phyloP scores from a whole-genome alignment of 2,113 vertebrate genomes.

The Callaeas wilsoni region DNA sequence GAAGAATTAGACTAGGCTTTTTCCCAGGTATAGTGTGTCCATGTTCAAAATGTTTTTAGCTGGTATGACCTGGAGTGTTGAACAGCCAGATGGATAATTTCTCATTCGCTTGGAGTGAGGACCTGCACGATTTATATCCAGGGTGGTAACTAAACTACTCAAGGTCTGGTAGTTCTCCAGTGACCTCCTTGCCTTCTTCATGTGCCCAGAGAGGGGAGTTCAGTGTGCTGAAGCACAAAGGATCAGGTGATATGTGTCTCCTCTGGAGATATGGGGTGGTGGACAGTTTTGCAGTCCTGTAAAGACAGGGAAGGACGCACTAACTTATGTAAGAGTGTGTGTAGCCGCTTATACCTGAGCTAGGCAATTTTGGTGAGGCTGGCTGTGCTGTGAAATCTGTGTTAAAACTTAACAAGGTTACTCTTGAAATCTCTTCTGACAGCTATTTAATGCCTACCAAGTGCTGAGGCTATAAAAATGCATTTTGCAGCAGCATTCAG shows the following conservation, averaged over 20 bases:
- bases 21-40: neutral
- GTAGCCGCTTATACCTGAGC: neutral
- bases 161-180: neutral
- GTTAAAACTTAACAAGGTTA: neutral
- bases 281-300: neutral
- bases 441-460: slow-evolving; percentile 27
- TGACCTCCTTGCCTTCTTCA: neutral
- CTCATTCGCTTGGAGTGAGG: neutral
- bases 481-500: slow-evolving; percentile 31
- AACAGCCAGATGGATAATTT: neutral
- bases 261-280: rapidly evolving
- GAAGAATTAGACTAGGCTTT: neutral
- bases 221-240: neutral
- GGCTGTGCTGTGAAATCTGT: neutral
- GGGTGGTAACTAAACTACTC: neutral
- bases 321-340: neutral
- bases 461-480: slow-evolving; percentile 25
- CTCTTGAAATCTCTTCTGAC: slow-evolving; percentile 39
- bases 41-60: neutral
- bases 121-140: neutral
- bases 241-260: neutral
- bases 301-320: neutral
- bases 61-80: neutral
- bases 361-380: neutral
- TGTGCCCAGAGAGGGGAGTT: neutral